Conservation (phyloP, 2,797 vertebrate genomes). For the Mormyrus proboscirostris region DNA sequence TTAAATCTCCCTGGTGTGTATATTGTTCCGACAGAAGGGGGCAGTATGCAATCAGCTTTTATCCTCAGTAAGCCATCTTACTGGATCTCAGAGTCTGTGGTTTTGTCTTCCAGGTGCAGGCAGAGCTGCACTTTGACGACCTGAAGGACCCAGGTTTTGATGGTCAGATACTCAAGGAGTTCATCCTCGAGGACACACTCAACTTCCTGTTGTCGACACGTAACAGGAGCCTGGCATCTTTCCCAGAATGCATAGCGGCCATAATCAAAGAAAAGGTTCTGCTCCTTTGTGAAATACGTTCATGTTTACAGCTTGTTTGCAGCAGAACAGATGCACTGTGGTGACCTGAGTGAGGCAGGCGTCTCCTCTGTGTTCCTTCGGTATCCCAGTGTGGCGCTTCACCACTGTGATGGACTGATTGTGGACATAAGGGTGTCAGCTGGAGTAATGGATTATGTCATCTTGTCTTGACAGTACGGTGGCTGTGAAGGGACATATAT, state of each 20-base stretch:
- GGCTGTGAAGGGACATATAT: slow-evolving; percentile 53
- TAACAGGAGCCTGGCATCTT: slow-evolving; percentile 45
- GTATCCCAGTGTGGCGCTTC: background rate
- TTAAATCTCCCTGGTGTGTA: background rate
- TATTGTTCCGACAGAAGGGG: slow-evolving; percentile 35
- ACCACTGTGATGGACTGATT: background rate
- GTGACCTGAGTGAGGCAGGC: background rate
- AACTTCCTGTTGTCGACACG: slow-evolving; percentile 66
- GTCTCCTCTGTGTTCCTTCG: background rate
- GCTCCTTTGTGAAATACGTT: background rate
- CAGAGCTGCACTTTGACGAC: slow-evolving; percentile 61
- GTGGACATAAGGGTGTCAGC: background rate
- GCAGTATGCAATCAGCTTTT: slow-evolving; percentile 25
- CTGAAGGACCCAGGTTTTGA: slow-evolving; percentile 57
- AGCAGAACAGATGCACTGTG: background rate
- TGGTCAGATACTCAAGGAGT: slow-evolving; percentile 71
- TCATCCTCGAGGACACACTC: slow-evolving; percentile 76
- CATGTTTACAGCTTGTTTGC: background rate
- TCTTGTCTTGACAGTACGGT: slow-evolving; percentile 53
- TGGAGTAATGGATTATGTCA: background rate
- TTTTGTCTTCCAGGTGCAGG: slow-evolving; percentile 65
- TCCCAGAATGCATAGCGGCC: slow-evolving; percentile 40
- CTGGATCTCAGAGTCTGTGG: background rate
- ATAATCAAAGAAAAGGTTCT: slow-evolving; percentile 47
- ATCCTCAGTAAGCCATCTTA: background rate